phyloP scores from a whole-genome alignment of 2,888 invertebrate genomes.

The Copidosoma aretas region DNA sequence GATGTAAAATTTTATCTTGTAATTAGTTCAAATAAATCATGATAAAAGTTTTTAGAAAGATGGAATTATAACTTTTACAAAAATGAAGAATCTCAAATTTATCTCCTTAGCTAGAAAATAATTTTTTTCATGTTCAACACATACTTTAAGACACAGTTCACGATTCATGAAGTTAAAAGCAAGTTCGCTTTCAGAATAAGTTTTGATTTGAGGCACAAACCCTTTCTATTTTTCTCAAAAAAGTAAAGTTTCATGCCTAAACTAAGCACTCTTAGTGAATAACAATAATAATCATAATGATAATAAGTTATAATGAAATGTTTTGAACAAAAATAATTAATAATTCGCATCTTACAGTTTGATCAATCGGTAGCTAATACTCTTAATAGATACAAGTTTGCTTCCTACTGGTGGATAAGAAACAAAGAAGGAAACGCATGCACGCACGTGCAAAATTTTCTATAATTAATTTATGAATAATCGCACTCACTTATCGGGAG shows the following conservation, averaged over 20 bases:
- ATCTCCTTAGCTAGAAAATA: background rate
- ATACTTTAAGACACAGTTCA: background rate
- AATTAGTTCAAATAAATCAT: no score
- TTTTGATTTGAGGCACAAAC: background rate
- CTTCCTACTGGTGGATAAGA: conserved; percentile 18
- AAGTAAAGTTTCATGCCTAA: background rate
- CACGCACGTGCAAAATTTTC: conserved; percentile 36
- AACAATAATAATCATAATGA: background rate
- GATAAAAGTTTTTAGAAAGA: background rate
- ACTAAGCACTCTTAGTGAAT: no score
- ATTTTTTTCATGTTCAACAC: background rate
- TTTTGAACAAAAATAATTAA: background rate
- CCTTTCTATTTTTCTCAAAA: background rate
- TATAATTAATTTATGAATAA: conserved; percentile 41
- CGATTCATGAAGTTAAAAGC: background rate
- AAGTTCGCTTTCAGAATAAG: background rate
- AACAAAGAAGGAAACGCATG: conserved; percentile 34
- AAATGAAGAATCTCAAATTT: background rate
- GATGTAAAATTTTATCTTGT: no score
- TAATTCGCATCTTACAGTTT: conserved; percentile 16
- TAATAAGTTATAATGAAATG: background rate
- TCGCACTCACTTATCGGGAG: conserved; percentile 69
- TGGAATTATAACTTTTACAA: background rate
- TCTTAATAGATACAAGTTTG: conserved; percentile 11
- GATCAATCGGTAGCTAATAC: conserved; percentile 21